Conservation (phyloP, 2,888 invertebrate genomes). For the Rhingia rostrata region DNA sequence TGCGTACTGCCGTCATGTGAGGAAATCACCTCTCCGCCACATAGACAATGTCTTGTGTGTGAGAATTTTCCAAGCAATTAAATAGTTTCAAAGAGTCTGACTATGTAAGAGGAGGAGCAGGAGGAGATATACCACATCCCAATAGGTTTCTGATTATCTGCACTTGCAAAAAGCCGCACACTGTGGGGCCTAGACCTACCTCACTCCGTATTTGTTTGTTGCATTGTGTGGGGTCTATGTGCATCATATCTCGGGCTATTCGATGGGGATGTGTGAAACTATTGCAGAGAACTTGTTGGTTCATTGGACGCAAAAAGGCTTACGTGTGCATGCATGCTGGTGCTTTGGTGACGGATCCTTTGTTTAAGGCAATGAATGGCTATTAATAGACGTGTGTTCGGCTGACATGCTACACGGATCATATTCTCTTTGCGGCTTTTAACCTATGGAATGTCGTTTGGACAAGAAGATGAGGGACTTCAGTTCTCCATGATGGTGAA, state of each 20-base stretch:
- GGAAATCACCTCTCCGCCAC: constrained; percentile 30
- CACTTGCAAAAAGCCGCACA: constrained; percentile 33
- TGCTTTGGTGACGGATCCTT: constrained; percentile 59
- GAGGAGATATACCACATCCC: neutral
- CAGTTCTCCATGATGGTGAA: too few species aligned
- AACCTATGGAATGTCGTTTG: constrained; percentile 10
- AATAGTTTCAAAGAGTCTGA: constrained; percentile 51
- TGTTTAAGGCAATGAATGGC: constrained; percentile 50
- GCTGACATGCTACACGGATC: neutral
- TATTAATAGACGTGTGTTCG: constrained; percentile 56
- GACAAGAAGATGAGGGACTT: neutral
- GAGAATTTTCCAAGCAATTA: constrained; percentile 66
- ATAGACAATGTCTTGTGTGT: constrained; percentile 52
- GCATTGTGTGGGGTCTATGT: constrained; percentile 67
- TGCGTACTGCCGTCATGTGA: constrained; percentile 38
- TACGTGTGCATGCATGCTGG: constrained; percentile 40
- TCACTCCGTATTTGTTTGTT: constrained; percentile 28
- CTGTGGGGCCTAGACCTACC: constrained; percentile 23
- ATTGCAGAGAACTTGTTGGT: constrained; percentile 67
- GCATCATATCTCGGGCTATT: constrained; percentile 47
- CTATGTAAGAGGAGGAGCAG: neutral
- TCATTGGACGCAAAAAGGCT: constrained; percentile 73
- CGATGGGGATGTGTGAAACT: constrained; percentile 22
- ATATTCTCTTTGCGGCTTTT: constrained; percentile 15
- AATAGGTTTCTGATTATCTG: neutral